These are phyloP conservation scores for Parthenolecanium corni DNA, from an alignment of 2,888 invertebrate species.

Conservation along the genomic window DNA sequence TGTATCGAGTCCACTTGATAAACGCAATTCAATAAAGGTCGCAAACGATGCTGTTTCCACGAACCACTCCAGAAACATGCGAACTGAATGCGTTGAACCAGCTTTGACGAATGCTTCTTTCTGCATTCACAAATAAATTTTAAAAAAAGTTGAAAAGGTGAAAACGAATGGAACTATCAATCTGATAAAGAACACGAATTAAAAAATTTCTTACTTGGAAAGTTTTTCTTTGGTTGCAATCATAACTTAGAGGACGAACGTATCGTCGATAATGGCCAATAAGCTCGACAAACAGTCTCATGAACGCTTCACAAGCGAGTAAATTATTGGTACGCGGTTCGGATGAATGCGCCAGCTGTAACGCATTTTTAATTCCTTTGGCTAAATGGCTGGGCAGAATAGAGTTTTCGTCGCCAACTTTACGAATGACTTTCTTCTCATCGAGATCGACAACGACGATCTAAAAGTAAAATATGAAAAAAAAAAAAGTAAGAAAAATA, in stretches of 20 bases:
- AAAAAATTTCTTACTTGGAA: not conserved
- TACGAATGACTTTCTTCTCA: constrained; percentile 48
- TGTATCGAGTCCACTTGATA: constrained; percentile 35
- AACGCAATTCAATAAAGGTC: constrained; percentile 51
- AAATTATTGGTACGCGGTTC: constrained; percentile 48
- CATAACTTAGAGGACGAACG: constrained; percentile 37
- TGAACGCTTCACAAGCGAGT: constrained; percentile 65
- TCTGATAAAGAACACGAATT: no score
- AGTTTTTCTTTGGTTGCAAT: constrained; percentile 1
- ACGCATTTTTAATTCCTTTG: constrained; percentile 53
- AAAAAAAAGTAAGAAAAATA: not conserved
- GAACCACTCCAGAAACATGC: constrained; percentile 74
- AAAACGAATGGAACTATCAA: no score
- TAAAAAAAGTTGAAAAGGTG: not conserved
- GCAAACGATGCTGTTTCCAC: constrained; percentile 77
- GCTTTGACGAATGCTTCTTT: constrained; percentile 59
- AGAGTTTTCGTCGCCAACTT: constrained; percentile 63
- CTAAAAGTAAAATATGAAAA: constrained; percentile 40
- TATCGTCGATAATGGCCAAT: constrained; percentile 56
- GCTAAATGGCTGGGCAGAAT: constrained; percentile 59
- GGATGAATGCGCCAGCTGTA: constrained; percentile 39
- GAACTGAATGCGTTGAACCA: constrained; percentile 51
- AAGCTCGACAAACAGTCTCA: constrained; percentile 64
- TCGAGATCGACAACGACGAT: constrained; percentile 66
- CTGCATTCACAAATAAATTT: constrained; percentile 42